Evolutionary conservation across 2,797 vertebrate species (phyloP).

Genomic region (Rhinichthys osculus): DNA sequence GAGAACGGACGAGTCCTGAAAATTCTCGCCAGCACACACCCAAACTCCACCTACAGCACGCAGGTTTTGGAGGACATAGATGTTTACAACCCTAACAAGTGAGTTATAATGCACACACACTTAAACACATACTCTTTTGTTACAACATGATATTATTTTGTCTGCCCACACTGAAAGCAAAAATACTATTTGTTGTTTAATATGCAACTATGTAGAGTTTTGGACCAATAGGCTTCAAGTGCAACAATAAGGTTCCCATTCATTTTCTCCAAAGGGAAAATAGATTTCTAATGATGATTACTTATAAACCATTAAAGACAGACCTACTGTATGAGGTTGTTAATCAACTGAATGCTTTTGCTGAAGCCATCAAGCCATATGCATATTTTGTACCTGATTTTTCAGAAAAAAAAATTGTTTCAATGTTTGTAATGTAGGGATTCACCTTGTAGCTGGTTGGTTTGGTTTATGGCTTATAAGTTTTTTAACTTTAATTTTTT

Average conservation of each 20-base stretch:
- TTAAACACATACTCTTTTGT: neutral
- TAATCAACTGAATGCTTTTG: neutral
- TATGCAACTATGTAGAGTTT: neutral
- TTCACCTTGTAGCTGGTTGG: neutral
- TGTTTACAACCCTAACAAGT: conserved; percentile 88
- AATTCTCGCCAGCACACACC: conserved; percentile 80
- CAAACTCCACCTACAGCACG: conserved; percentile 77
- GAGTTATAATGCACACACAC: conserved; percentile 56
- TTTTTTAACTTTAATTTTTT: too few relatives aligned
- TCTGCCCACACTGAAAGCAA: neutral
- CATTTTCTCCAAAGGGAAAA: neutral
- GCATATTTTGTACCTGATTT: neutral
- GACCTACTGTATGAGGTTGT: neutral
- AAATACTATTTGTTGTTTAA: neutral
- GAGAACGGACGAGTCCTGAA: conserved; percentile 88
- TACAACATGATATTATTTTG: neutral
- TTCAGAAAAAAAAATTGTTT: too few relatives aligned
- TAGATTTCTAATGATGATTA: neutral
- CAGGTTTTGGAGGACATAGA: conserved; percentile 87
- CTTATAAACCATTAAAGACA: neutral
- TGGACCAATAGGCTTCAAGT: neutral
- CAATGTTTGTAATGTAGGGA: neutral
- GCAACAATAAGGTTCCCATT: neutral
- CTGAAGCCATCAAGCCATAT: neutral
- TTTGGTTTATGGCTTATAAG: neutral